Conservation (phyloP, 2,113 vertebrate species). For the Malurus cyaneus region DNA sequence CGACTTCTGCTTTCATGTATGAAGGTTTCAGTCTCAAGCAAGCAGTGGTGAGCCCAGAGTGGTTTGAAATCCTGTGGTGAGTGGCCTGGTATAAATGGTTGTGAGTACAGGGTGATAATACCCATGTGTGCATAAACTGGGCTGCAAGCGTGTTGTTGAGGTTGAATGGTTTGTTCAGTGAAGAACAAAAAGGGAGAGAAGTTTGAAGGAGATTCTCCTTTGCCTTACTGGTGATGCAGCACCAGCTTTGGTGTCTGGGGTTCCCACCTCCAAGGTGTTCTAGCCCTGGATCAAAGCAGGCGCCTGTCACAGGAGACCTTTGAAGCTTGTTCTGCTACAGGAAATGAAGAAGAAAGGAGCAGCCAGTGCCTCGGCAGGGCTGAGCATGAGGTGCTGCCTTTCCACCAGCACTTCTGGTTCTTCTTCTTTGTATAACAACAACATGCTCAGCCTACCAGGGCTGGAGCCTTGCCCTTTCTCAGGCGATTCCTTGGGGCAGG, state of each 20-base stretch:
- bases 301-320: not conserved
- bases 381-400: not conserved
- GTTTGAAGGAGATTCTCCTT: not conserved
- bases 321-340: not conserved
- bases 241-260: not conserved
- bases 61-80: not conserved
- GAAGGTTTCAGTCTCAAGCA: not conserved
- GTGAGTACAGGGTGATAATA: not conserved
- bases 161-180: not conserved
- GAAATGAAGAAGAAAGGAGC: not conserved
- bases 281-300: not conserved
- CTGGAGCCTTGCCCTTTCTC: not conserved
- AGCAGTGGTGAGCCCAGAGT: not conserved
- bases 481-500: not conserved
- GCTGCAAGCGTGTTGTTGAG: not conserved
- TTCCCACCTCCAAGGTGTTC: not conserved
- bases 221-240: not conserved
- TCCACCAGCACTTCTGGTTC: not conserved
- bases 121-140: not conserved
- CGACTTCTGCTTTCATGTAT: not conserved
- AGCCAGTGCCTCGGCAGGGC: not conserved
- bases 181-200: not conserved
- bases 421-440: not conserved
- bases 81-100: not conserved
- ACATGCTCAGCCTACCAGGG: not conserved